These are phyloP conservation scores for Goniozus legneri DNA, from an alignment of 1,140 invertebrate genomes.

Conservation along the genomic window DNA sequence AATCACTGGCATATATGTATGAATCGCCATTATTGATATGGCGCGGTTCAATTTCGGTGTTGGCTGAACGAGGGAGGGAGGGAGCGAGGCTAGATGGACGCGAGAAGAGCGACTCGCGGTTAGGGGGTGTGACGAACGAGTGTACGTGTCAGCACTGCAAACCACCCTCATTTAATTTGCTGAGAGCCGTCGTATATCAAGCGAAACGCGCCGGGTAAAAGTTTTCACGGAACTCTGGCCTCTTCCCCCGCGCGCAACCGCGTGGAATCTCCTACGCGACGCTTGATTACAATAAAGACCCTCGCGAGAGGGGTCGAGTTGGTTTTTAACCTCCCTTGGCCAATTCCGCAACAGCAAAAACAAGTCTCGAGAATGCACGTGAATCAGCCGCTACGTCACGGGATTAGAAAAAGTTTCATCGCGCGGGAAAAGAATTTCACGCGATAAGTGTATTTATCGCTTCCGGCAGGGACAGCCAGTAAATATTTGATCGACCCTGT, in stretches of 20 bases:
- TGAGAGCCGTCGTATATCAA: slow-evolving; percentile 29
- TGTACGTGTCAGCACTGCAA: slow-evolving; percentile 39
- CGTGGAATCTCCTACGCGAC: slow-evolving; percentile 2
- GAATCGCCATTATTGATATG: neutral
- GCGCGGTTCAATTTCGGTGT: neutral
- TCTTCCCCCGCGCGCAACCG: no score
- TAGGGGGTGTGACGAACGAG: neutral
- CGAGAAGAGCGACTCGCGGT: neutral
- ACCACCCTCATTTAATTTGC: slow-evolving; percentile 35
- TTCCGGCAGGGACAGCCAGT: no score
- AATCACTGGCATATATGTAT: no score
- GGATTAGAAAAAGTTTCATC: no score
- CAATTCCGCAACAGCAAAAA: no score
- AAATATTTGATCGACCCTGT: no score
- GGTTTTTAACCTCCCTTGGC: no score
- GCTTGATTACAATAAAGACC: slow-evolving; percentile 18
- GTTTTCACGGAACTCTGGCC: slow-evolving; percentile 10
- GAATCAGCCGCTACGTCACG: no score
- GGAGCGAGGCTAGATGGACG: neutral
- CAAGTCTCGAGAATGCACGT: no score
- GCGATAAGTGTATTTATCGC: no score
- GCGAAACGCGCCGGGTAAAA: slow-evolving; percentile 12
- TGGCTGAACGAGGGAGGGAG: slow-evolving; percentile 1
- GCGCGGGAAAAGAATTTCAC: no score
- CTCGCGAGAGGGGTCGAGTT: slow-evolving; percentile 1